These are phyloP conservation scores for Girardinus metallicus DNA, from an alignment of 2,797 vertebrate genomes.

Conservation along the genomic window DNA sequence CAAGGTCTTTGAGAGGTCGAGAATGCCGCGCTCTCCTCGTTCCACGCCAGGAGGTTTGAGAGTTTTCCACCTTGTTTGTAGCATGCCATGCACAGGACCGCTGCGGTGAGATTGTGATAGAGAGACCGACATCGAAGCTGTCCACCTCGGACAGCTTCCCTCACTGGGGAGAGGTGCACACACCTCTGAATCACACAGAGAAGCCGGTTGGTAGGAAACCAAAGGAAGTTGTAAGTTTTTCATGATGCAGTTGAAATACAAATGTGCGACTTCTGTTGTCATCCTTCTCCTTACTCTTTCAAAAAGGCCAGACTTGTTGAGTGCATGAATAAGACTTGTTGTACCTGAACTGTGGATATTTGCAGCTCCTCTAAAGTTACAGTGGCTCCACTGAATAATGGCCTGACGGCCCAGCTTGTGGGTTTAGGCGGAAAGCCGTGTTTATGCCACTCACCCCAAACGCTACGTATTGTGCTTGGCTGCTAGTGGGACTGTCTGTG, in stretches of 20 bases:
- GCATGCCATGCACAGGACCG: not conserved
- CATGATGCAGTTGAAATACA: not conserved
- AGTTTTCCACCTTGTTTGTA: not conserved
- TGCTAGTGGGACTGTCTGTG: constrained; percentile 37
- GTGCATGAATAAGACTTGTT: not conserved
- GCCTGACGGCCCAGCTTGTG: not conserved
- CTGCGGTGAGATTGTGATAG: not conserved
- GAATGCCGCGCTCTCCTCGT: not conserved
- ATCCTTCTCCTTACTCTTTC: not conserved
- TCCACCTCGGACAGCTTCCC: not conserved
- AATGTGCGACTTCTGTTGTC: not conserved
- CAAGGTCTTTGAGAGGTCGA: not conserved
- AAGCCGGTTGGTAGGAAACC: not conserved
- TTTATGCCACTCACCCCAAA: constrained; percentile 7
- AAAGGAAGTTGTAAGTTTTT: not conserved
- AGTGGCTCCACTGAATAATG: not conserved
- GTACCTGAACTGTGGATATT: not conserved
- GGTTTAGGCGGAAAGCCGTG: not conserved
- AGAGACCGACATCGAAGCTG: not conserved
- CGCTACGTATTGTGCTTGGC: constrained; percentile 29
- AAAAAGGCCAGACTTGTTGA: not conserved
- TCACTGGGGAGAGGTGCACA: not conserved
- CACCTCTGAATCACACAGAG: not conserved
- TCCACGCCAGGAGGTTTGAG: not conserved
- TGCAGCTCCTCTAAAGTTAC: not conserved